A percentile compares a stretch with the other conserved stretches of the same genome.
These are phyloP conservation scores for Thysanoteuthis rhombus DNA, from an alignment of 2,888 invertebrate species.

Conservation along the genomic window DNA sequence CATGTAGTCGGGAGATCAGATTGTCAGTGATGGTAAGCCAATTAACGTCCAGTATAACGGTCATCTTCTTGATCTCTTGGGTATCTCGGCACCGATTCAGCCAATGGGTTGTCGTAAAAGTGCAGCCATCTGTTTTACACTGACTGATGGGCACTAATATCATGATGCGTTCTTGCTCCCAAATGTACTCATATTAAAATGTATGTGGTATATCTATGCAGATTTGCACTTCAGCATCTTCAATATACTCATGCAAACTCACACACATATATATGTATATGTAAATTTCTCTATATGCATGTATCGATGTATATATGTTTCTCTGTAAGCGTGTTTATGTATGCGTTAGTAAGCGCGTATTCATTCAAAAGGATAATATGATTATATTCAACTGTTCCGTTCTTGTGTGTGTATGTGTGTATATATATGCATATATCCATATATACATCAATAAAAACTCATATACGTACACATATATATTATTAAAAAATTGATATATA, in stretches of 20 bases:
- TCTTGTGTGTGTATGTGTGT: no score
- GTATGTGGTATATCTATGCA: not conserved
- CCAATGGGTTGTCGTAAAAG: not conserved
- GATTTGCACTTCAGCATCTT: not conserved
- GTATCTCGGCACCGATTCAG: not conserved
- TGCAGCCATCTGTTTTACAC: not conserved
- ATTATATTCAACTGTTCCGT: no score
- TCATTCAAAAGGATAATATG: no score
- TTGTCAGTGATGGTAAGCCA: not conserved
- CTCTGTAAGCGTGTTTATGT: no score
- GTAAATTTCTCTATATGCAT: not conserved
- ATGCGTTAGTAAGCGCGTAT: no score
- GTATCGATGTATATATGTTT: no score
- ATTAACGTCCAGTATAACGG: not conserved
- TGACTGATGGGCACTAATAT: not conserved
- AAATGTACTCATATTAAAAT: not conserved
- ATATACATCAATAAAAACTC: no score
- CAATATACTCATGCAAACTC: not conserved
- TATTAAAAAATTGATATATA: no score
- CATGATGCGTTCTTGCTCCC: not conserved
- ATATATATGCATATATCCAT: no score
- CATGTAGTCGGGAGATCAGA: not conserved
- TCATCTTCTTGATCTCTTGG: not conserved
- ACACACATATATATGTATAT: not conserved
- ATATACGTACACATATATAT: no score